phyloP scores from a whole-genome alignment of 2,888 invertebrate genomes.

The Ptychoptera contaminata region DNA sequence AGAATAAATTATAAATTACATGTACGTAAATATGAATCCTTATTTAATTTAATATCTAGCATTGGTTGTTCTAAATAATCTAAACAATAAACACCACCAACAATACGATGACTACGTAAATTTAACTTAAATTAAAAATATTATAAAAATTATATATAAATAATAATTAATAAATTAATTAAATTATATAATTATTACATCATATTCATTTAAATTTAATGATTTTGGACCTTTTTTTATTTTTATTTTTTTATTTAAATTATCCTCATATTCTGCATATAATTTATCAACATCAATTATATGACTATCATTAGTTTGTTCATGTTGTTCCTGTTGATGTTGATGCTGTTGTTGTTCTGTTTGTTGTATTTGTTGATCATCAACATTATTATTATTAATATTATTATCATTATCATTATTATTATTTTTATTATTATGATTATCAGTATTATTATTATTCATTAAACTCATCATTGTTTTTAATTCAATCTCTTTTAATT shows the following conservation, averaged over 20 bases:
- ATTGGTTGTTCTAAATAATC: conserved; percentile 65
- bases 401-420: too few relatives aligned
- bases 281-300: conserved; percentile 28
- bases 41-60: conserved; percentile 35
- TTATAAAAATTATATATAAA: too few relatives aligned
- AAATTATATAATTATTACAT: conserved; percentile 16
- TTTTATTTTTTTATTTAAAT: conserved; percentile 22
- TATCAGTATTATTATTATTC: too few relatives aligned
- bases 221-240: conserved; percentile 23
- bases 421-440: too few relatives aligned
- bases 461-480: too few relatives aligned
- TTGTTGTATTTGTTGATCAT: too few relatives aligned
- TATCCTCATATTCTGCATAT: conserved; percentile 29
- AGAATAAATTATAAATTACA: conserved; percentile 16
- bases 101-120: conserved; percentile 54
- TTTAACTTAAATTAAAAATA: too few relatives aligned
- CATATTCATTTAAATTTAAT: conserved; percentile 33
- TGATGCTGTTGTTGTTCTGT: too few relatives aligned
- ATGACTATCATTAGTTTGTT: too few relatives aligned
- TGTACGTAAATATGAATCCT: conserved; percentile 25
- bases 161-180: neutral
- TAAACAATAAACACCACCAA: conserved; percentile 61
- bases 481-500: too few relatives aligned
- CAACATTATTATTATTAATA: too few relatives aligned
- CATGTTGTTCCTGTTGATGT: too few relatives aligned